Percentiles rank a stretch among this genome's conserved stretches.
Conservation (phyloP, 2,797 vertebrate species). For the Platyrinchus mystaceus region DNA sequence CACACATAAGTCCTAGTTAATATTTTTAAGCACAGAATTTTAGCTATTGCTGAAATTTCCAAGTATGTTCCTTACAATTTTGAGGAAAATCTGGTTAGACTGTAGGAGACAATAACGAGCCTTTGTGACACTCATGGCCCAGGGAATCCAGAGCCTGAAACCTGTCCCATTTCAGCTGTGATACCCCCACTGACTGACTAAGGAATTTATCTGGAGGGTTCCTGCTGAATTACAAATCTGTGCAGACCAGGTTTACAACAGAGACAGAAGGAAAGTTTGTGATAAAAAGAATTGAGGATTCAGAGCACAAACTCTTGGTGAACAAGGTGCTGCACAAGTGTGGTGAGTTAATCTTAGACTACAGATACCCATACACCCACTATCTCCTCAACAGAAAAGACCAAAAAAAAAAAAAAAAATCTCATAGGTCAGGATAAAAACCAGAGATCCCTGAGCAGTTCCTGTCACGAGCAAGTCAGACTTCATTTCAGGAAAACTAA, state of each 20-base stretch:
- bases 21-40: neutral
- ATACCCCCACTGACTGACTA: neutral
- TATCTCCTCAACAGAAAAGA: neutral
- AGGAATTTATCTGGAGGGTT: neutral
- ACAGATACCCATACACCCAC: neutral
- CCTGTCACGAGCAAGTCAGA: neutral
- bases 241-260: neutral
- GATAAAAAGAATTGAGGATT: neutral
- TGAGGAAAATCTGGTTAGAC: neutral
- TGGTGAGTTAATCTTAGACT: neutral
- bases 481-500: neutral
- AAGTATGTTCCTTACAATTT: neutral
- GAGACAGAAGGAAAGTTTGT: neutral
- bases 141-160: neutral
- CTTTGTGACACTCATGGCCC: neutral
- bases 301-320: rapidly evolving
- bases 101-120: neutral
- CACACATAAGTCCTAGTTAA: neutral
- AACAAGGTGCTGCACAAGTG: neutral
- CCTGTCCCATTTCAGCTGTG: neutral
- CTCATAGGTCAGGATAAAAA: neutral
- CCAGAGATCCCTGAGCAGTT: rapidly evolving
- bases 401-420: neutral
- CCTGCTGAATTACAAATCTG: neutral
- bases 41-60: neutral